Conservation (phyloP, 2,797 vertebrate species). For the Sebastes hubbsi region DNA sequence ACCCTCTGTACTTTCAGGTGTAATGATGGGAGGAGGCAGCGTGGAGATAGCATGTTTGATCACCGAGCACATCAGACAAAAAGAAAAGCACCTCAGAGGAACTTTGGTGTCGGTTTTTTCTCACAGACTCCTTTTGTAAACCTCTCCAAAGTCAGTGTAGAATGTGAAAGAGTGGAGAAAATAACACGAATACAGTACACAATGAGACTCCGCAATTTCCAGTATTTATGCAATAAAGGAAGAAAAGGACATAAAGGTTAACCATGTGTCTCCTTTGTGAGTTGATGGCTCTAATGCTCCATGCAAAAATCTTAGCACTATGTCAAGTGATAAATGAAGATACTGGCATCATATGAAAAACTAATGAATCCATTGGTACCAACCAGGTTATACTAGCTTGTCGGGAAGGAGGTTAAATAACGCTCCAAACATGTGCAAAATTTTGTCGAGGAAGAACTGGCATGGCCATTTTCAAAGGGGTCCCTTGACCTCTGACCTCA, state of each 20-base stretch:
- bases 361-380: too few relatives aligned
- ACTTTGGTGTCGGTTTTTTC: not conserved
- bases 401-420: too few relatives aligned
- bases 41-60: conserved; percentile 47
- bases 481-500: too few relatives aligned
- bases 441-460: too few relatives aligned
- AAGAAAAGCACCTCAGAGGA: conserved; percentile 25
- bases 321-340: too few relatives aligned
- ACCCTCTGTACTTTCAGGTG: conserved; percentile 37
- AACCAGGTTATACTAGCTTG: too few relatives aligned
- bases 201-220: too few relatives aligned
- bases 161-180: conserved; percentile 9
- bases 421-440: too few relatives aligned
- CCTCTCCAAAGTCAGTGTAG: not conserved
- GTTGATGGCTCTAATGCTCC: not conserved
- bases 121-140: conserved; percentile 12
- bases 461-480: too few relatives aligned
- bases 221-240: not conserved
- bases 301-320: not conserved
- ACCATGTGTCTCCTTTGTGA: not conserved
- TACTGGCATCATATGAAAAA: too few relatives aligned
- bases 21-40: conserved; percentile 43
- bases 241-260: not conserved
- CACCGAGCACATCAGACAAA: conserved; percentile 20
- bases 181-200: not conserved